Evolutionary conservation across 2,888 invertebrate genomes (phyloP), one percentile per base, ranked within the genome.

Genomic region (Cheilosia urbana): DNA sequence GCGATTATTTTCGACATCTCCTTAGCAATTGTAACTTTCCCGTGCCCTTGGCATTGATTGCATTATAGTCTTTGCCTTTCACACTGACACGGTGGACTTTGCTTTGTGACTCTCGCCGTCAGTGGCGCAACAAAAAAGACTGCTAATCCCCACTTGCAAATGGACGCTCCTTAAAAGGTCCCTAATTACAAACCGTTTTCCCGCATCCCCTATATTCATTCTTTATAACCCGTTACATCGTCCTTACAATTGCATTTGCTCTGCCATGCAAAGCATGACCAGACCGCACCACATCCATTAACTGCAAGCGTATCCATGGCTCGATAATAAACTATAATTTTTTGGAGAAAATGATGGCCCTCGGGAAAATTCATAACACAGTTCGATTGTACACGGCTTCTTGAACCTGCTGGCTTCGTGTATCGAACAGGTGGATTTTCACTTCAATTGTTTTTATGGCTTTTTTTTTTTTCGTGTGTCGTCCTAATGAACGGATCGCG

Each of bases 381-480:
- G 27, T 79, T 75, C 73, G 60, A 77, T 72, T 73, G 72, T n/a
- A 57, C 34, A 30, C 30, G 47, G 45, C 34, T 42, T 53, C 15
- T 60, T 34, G 53, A 72, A 77, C 65, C 62, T 62, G 73, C 62
- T 62, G 69, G 69, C 62, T 24, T 17, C 47, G 9, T 34, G 4
- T 27, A 13, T 51, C 34, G 73, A 80, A 85, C 85, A 85, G 85
- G 85, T 85, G 85, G 85, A 80, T 85, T 85, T 75, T 79, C 45
- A 57, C 63, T 63, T 72, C 71, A 65, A 45, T 69, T 69, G 68
- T 47, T 65, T 62, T 57, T 15, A 30, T 19, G n/a, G 17, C 17
- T 37, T 49, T 58, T 40, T 72, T 30, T 40, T 53, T 66, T 42
- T 79, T 42, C 15, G 21, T 76, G 30, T 42, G 24, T 73, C 51